Evolutionary conservation across 92 coral and sea anemone genomes (phyloP), one percentile per base, ranked within the genome.

Genomic region (Virgularia gustaviana): DNA sequence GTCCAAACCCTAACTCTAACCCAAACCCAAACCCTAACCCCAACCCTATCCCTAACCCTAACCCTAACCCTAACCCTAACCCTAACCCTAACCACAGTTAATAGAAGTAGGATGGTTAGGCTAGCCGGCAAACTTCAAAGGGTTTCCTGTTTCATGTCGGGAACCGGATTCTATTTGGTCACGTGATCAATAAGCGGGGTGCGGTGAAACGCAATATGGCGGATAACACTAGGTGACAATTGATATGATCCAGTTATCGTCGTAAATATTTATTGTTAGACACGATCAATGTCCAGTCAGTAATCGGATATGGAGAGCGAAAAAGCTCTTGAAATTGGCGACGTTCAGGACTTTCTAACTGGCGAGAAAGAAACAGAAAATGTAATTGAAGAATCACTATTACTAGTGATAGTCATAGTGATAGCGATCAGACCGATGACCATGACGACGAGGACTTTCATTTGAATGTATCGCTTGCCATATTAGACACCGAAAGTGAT

Each of bases 181-280:
- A 56, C 63, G 63, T 56, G 63, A 56, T 56, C 63, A 56, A 56
- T 56, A 56, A 56, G 63, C 63, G 33, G 63, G 25, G 31, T 56
- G 63, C 63, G 31, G n/a, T n/a, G n/a, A n/a, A n/a, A n/a, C n/a
- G n/a, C n/a, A n/a, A n/a, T n/a, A n/a, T n/a, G n/a, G 31, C 13
- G 51, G 51, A 2, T 16, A 43, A 13, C 2, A 43, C 20, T 33
- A 37, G 9, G 63, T 56, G 63, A 56, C 25, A 56, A 24, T 8
- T 25, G 34, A 56, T 25, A 25, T 18, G 7, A 24, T 13, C 31
- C 31, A 9, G 63, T 9, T 24, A 10, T 24, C 6, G 7, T 10
- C n/a, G n/a, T 6, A 10, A 56, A 4, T 25, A 56, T 56, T 56
- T n/a, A 33, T 8, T 56, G 35, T 56, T 12, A 24, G 63, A 43